phyloP scores from a whole-genome alignment of 2,888 invertebrate species.

The Euplexia lucipara region DNA sequence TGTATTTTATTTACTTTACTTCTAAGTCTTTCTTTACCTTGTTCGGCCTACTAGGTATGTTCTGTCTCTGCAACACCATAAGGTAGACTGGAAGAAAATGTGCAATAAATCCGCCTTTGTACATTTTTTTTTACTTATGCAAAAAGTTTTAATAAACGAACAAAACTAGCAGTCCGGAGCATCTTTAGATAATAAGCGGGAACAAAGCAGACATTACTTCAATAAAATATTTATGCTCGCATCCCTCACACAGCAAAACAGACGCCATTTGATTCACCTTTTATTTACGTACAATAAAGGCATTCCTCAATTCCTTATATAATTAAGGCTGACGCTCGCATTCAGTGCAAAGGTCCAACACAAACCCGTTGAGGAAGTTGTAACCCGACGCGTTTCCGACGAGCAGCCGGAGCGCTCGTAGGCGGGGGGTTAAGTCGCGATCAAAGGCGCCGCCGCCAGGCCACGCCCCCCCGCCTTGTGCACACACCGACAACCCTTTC shows the following conservation, averaged over 20 bases:
- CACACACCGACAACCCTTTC: conserved; percentile 61
- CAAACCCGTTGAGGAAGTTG: conserved; percentile 67
- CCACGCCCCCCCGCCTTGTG: conserved; percentile 60
- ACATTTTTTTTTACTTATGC: too few species aligned
- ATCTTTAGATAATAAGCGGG: not conserved
- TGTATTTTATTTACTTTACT: too few species aligned
- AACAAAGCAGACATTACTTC: conserved; percentile 35
- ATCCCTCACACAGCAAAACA: conserved; percentile 44
- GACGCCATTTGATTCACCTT: conserved; percentile 59
- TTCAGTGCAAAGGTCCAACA: conserved; percentile 54
- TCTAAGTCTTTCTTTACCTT: too few species aligned
- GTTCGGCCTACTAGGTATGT: too few species aligned
- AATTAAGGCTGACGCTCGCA: conserved; percentile 57
- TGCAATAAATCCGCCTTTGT: too few species aligned
- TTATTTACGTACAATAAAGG: conserved; percentile 54
- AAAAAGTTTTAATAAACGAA: too few species aligned
- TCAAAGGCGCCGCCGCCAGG: conserved; percentile 62
- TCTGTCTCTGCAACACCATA: too few species aligned
- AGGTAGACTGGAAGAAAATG: too few species aligned
- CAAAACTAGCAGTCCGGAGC: not conserved
- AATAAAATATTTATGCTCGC: conserved; percentile 42
- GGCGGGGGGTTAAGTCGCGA: conserved; percentile 65
- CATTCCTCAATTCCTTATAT: conserved; percentile 55
- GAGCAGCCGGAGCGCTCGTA: conserved; percentile 41
- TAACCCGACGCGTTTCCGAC: conserved; percentile 71